Conservation (phyloP, 2,888 invertebrate genomes). For the Eudemis profundana region DNA sequence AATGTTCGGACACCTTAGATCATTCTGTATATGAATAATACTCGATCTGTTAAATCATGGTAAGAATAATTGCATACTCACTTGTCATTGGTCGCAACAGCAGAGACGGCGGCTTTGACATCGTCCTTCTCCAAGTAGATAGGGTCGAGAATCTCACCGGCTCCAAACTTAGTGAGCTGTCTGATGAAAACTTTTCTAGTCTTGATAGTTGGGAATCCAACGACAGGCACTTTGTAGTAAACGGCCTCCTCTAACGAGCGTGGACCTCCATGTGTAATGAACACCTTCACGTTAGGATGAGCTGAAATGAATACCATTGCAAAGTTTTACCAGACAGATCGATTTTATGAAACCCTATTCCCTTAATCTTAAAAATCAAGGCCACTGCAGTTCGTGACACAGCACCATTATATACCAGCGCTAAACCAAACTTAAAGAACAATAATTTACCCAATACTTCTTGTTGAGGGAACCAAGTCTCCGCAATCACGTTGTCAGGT, state of each 20-base stretch:
- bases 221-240: conserved; percentile 73
- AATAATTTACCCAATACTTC: conserved; percentile 77
- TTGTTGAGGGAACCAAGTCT: conserved; percentile 84
- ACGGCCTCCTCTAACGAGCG: conserved; percentile 80
- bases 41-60: no score
- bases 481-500: conserved; percentile 75
- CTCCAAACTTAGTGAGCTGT: conserved; percentile 69
- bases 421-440: background rate
- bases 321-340: no score
- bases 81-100: conserved; percentile 64
- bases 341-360: no score
- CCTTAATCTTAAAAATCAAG: no score
- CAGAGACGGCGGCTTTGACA: conserved; percentile 61
- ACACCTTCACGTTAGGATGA: conserved; percentile 75
- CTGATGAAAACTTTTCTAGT: conserved; percentile 71
- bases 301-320: conserved; percentile 55
- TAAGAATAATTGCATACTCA: conserved; percentile 62
- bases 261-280: conserved; percentile 75
- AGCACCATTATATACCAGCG: no score
- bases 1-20: no score
- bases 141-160: conserved; percentile 72
- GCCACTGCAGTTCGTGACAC: no score
- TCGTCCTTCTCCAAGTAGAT: conserved; percentile 69
- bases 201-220: conserved; percentile 71
- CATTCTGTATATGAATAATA: no score